Conservation (phyloP, 2,797 vertebrate genomes). For the Poecilia picta region DNA sequence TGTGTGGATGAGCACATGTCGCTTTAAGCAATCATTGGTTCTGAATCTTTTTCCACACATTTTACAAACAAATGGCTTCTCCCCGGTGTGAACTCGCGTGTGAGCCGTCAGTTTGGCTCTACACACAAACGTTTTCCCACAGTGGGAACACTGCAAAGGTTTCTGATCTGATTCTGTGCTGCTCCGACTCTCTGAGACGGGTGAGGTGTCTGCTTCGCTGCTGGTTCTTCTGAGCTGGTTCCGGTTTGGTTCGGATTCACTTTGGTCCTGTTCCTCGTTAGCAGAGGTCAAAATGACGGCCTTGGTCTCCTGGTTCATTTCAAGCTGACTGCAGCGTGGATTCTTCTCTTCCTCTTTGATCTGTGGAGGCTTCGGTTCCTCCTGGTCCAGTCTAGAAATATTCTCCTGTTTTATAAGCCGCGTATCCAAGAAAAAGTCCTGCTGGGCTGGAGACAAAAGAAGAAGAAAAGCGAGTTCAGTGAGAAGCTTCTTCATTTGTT, state of each 20-base stretch:
- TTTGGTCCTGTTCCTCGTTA: not conserved
- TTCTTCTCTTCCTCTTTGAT: not conserved
- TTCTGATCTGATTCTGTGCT: not conserved
- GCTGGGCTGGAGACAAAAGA: not conserved
- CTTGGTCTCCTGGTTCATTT: not conserved
- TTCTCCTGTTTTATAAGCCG: not conserved
- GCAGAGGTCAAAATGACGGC: not conserved
- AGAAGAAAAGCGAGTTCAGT: not conserved
- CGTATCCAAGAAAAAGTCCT: not conserved
- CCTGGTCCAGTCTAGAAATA: not conserved
- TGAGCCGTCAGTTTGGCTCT: not conserved
- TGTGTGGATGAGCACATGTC: not conserved
- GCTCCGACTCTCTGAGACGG: not conserved
- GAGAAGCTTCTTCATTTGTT: not conserved
- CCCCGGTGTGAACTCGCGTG: not conserved
- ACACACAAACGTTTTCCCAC: not conserved
- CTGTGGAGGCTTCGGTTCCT: not conserved
- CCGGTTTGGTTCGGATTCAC: not conserved
- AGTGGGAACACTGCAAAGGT: not conserved
- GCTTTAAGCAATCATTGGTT: not conserved
- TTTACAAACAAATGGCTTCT: not conserved
- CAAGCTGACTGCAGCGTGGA: not conserved
- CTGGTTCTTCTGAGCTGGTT: not conserved
- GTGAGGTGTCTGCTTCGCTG: not conserved
- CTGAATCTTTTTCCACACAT: constrained; percentile 7